Conservation (phyloP, 2,113 vertebrate genomes). For the Quiscalus mexicanus region DNA sequence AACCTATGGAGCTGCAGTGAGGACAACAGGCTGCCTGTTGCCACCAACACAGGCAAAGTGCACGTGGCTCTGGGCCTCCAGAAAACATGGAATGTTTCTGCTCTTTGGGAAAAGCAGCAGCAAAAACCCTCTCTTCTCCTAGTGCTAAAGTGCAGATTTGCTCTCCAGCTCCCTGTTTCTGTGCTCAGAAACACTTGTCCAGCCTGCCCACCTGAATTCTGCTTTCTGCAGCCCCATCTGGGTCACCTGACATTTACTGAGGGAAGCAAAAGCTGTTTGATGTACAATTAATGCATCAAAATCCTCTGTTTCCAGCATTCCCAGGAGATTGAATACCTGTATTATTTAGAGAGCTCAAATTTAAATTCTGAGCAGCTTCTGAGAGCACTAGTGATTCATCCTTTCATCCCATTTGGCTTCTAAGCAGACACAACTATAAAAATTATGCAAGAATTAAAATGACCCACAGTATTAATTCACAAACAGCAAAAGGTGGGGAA, state of each 20-base stretch:
- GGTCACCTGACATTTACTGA: neutral
- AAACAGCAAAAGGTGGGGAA: neutral
- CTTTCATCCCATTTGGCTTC: neutral
- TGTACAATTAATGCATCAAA: neutral
- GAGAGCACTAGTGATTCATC: constrained; percentile 4
- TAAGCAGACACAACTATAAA: neutral
- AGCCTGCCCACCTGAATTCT: too few species aligned
- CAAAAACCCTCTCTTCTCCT: neutral
- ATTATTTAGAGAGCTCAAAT: neutral
- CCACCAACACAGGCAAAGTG: neutral
- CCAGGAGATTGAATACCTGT: neutral
- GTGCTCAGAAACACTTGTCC: too few species aligned
- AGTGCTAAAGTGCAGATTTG: neutral
- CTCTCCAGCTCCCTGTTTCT: neutral
- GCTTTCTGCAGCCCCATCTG: neutral
- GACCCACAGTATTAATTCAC: neutral
- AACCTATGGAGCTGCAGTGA: neutral
- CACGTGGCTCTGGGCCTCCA: rapidly evolving
- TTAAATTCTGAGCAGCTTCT: constrained; percentile 6
- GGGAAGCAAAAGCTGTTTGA: neutral
- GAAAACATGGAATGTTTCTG: neutral
- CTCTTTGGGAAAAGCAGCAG: neutral
- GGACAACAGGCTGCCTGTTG: too few species aligned
- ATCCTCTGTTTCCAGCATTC: neutral
- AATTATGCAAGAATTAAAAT: neutral